A percentile compares a stretch with the other conserved stretches of the same genome.
phyloP scores from a whole-genome alignment of 2,888 invertebrate genomes.

The Rambutsinella grinnellia region DNA sequence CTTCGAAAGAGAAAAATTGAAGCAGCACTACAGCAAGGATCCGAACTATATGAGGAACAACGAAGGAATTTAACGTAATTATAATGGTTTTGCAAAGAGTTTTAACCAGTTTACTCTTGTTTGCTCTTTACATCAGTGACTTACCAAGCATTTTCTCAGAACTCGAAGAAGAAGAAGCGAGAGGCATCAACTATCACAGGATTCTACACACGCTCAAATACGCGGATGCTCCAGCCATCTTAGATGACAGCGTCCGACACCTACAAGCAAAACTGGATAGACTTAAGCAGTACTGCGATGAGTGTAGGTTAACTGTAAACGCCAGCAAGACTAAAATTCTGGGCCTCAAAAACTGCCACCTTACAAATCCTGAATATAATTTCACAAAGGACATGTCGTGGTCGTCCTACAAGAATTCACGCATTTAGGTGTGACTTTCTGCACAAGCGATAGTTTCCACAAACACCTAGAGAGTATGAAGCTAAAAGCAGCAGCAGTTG shows the following conservation, averaged over 20 bases:
- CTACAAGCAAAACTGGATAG: conserved; percentile 20
- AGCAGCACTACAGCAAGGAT: conserved; percentile 7
- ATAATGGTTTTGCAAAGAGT: conserved; percentile 21
- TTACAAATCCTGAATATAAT: background rate
- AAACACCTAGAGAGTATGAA: no score
- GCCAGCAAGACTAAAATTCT: conserved; percentile 19
- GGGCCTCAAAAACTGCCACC: background rate
- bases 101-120: conserved; percentile 6
- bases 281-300: background rate
- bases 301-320: conserved; percentile 8
- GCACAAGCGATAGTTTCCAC: no score
- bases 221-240: conserved; percentile 22
- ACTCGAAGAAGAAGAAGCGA: no score
- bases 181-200: no score
- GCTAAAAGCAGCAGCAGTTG: background rate
- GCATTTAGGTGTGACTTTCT: conserved; percentile 17
- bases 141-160: no score
- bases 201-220: conserved; percentile 8
- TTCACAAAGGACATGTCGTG: conserved; percentile 14
- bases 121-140: conserved; percentile 25
- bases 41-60: conserved; percentile 1
- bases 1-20: conserved; percentile 15
- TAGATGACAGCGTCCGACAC: conserved; percentile 9
- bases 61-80: background rate
- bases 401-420: conserved; percentile 4